phyloP scores from a whole-genome alignment of 2,113 vertebrate species.

The Pygoscelis antarcticus region DNA sequence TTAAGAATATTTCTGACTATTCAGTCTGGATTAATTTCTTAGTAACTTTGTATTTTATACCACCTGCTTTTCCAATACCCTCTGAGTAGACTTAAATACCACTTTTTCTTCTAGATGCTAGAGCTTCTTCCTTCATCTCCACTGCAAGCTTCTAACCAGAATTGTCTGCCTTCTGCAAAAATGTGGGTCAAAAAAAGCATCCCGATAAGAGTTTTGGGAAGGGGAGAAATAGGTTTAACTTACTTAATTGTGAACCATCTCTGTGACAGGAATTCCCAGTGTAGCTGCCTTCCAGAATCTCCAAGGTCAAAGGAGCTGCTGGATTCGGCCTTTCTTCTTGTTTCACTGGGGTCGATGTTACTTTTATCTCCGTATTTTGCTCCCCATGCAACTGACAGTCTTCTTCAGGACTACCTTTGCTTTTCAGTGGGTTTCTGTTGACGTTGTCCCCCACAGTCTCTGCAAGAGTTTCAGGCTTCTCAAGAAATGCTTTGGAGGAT shows the following conservation, averaged over 20 bases:
- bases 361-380: slow-evolving; percentile 49
- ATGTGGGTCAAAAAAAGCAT: not conserved
- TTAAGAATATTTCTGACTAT: not conserved
- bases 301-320: not conserved
- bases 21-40: not conserved
- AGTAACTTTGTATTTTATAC: not conserved
- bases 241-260: slow-evolving; percentile 86
- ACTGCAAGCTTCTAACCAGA: not conserved
- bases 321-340: not conserved
- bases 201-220: not conserved
- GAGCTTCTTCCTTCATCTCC: not conserved
- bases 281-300: slow-evolving; percentile 81
- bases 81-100: not conserved
- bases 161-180: not conserved
- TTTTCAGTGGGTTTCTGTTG: not conserved
- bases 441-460: not conserved
- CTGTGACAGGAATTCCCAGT: slow-evolving; percentile 84
- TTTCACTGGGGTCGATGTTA: slow-evolving; percentile 85
- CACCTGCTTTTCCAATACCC: not conserved
- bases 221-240: slow-evolving; percentile 23
- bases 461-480: not conserved
- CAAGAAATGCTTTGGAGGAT: not conserved
- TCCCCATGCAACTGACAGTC: not conserved
- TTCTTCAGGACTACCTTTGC: not conserved
- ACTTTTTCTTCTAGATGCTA: not conserved